Evolutionary conservation across 2,797 vertebrate species (phyloP).

Genomic region (Coregonus sp.): DNA sequence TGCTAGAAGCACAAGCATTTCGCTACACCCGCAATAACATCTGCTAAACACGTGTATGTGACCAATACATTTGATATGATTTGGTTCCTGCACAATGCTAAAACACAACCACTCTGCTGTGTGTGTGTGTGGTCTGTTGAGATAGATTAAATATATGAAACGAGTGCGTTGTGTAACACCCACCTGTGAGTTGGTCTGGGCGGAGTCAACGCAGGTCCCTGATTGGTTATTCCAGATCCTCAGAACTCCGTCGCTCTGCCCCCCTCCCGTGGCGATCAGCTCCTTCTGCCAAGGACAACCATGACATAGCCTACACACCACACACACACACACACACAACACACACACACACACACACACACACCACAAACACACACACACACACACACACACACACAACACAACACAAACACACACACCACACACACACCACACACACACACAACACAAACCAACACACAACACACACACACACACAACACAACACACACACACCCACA

Average conservation of each 20-base stretch:
- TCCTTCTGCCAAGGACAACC: constrained; percentile 81
- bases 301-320: constrained; percentile 72
- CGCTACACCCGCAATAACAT: too few species aligned
- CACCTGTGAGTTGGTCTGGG: constrained; percentile 80
- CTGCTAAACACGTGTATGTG: too few species aligned
- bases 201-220: constrained; percentile 66
- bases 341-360: background rate
- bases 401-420: too few species aligned
- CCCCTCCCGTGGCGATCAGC: constrained; percentile 75
- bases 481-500: too few species aligned
- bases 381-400: too few species aligned
- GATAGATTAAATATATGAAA: background rate
- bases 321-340: constrained; percentile 2
- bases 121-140: background rate
- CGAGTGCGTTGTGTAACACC: background rate
- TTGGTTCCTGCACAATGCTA: too few species aligned
- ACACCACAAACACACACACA: background rate
- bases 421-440: too few species aligned
- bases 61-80: too few species aligned
- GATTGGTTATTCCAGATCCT: constrained; percentile 73
- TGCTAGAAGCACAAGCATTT: too few species aligned
- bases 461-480: too few species aligned
- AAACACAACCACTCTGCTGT: background rate
- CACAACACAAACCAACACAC: too few species aligned
- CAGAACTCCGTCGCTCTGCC: constrained; percentile 78